phyloP scores from a whole-genome alignment of 2,888 invertebrate genomes.

The Pseudococcus viburni region DNA sequence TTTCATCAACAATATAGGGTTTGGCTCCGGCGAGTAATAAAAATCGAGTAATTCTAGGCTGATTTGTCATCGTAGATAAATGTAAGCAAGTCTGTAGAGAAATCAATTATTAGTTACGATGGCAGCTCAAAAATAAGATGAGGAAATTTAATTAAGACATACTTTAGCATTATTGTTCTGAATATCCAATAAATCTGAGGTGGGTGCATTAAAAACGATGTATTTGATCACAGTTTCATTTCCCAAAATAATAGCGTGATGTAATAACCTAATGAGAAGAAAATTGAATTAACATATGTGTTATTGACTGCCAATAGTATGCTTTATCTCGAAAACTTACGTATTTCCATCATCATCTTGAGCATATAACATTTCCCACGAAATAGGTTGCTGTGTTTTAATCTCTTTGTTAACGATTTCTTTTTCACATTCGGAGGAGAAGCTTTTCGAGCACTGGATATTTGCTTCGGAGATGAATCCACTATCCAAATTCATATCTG shows the following conservation, averaged over 20 bases:
- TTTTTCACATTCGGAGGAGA: not conserved
- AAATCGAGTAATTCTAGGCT: conserved; percentile 82
- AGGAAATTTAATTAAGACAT: not conserved
- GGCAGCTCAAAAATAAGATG: not conserved
- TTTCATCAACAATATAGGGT: conserved; percentile 77
- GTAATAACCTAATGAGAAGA: conserved; percentile 79
- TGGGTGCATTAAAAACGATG: conserved; percentile 84
- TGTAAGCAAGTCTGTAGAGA: conserved; percentile 81
- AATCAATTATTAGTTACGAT: not conserved
- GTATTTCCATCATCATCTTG: conserved; percentile 91
- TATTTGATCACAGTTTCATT: conserved; percentile 81
- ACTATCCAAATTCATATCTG: conserved; percentile 40
- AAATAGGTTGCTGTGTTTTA: conserved; percentile 68
- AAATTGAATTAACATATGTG: not conserved
- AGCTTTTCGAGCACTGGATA: not conserved
- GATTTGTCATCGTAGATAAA: conserved; percentile 84
- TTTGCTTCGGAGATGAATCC: conserved; percentile 44
- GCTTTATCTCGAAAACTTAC: conserved; percentile 76
- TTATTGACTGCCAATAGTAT: not conserved
- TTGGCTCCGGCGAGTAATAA: conserved; percentile 85
- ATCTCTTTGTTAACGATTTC: not conserved
- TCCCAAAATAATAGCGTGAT: conserved; percentile 86
- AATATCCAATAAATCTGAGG: conserved; percentile 83
- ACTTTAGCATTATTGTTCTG: conserved; percentile 83
- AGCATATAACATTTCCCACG: conserved; percentile 80